Evolutionary conservation across 2,888 invertebrate species (phyloP), one percentile per base, ranked within the genome.

Genomic region (Lasioglossum oenotherae): DNA sequence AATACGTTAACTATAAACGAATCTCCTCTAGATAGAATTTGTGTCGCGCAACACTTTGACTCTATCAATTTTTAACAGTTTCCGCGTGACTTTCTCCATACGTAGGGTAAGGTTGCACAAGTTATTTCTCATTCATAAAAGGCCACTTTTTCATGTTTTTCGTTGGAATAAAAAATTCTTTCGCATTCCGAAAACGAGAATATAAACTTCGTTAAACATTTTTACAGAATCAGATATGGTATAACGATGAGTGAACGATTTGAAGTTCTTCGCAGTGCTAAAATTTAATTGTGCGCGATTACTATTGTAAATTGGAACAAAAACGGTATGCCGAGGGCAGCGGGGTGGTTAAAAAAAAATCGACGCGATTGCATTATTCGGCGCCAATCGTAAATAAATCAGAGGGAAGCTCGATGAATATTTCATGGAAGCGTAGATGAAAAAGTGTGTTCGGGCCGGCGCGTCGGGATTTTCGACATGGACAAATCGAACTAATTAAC

Each of bases 401-500:
- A 41, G 71, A n/a, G 41, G 12, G 41, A 44, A 71, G 14, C 41
- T 71, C 41, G 71, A 41, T 41, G 38, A 71, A 57, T 57, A 57
- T 57, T 57, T 57, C 57, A 57, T 57, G 57, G 12, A 57, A n/a
- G 4, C 57, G 57, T 1, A 0, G n/a, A 57, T n/a, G 57, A 57
- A 57, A 57, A 57, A 57, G 57, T 57, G 57, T 57, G 57, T 57
- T 57, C n/a, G 57, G 12, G 8, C 10, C n/a, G 57, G n/a, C 12
- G 57, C n/a, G n/a, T n/a, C 4, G 57, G 12, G n/a, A 57, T 57
- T 57, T 57, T 57, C 57, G 57, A 57, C 57, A 12, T n/a, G 57
- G n/a, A 71, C 41, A 71, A 71, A 71, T 71, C 41, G 71, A 38
- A 44, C 41, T 71, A 71, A 71, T 71, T 71, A 71, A 38, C 41